phyloP scores from a whole-genome alignment of 2,888 invertebrate species.

The Scaeva pyrastri region DNA sequence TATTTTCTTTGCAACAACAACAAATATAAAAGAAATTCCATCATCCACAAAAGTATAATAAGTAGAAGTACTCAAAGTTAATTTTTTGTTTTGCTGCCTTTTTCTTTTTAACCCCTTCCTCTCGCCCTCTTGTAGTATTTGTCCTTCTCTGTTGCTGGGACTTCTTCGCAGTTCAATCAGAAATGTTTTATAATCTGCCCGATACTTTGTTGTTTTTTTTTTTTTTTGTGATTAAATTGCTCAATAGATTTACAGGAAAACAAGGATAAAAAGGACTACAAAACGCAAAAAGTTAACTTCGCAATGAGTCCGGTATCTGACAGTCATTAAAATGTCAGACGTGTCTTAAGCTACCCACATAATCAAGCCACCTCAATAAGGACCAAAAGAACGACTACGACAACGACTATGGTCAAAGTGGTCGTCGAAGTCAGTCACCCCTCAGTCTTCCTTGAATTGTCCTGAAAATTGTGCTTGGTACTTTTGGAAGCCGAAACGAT shows the following conservation, averaged over 20 bases:
- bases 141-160: constrained; percentile 12
- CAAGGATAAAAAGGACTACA: constrained; percentile 22
- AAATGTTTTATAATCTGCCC: constrained; percentile 50
- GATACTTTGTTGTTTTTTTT: constrained; percentile 1
- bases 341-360: constrained; percentile 26
- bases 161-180: constrained; percentile 40
- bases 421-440: not conserved
- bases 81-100: constrained; percentile 4
- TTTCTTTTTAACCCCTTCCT: constrained; percentile 41
- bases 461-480: constrained; percentile 20
- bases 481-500: not conserved
- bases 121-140: no score
- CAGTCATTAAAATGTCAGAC: constrained; percentile 55
- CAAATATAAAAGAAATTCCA: constrained; percentile 31
- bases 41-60: constrained; percentile 33
- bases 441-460: not conserved
- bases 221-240: constrained; percentile 38
- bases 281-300: constrained; percentile 20
- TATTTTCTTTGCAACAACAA: constrained; percentile 5
- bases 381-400: constrained; percentile 10
- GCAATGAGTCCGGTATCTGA: constrained; percentile 63
- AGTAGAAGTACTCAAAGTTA: constrained; percentile 15
- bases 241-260: constrained; percentile 49
- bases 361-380: constrained; percentile 24
- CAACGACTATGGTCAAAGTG: constrained; percentile 1